Evolutionary conservation across 2,113 vertebrate genomes (phyloP).

Genomic region (Pteronura brasiliensis): DNA sequence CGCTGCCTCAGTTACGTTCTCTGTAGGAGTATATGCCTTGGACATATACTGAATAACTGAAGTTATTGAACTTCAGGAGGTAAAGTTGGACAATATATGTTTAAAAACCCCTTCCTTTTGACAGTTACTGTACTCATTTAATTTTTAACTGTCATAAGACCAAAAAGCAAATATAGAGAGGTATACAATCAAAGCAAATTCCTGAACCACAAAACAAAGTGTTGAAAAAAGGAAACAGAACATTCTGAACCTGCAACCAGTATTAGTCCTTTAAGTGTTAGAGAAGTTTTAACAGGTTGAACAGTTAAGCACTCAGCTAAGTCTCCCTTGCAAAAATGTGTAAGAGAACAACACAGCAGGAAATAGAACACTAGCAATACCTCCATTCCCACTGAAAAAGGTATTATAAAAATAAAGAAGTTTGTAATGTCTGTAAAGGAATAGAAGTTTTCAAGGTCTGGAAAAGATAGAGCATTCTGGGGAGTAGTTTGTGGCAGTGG

Average conservation of each 20-base stretch:
- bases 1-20: neutral
- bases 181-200: neutral
- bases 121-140: neutral
- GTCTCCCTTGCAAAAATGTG: neutral
- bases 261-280: neutral
- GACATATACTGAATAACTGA: no score
- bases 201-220: neutral
- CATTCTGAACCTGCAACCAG: neutral
- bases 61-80: neutral
- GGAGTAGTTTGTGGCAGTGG: neutral
- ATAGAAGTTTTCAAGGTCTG: neutral
- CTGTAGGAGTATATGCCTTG: neutral
- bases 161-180: neutral
- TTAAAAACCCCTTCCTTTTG: neutral
- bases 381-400: neutral
- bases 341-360: neutral
- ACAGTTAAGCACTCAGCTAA: neutral
- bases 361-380: neutral
- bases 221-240: neutral
- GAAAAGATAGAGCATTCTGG: neutral
- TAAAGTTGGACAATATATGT: neutral
- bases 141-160: neutral
- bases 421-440: neutral
- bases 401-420: neutral
- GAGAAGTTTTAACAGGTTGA: neutral